These are phyloP conservation scores for Probaryconus sp. DNA, from an alignment of 1,140 invertebrate genomes.

Conservation along the genomic window DNA sequence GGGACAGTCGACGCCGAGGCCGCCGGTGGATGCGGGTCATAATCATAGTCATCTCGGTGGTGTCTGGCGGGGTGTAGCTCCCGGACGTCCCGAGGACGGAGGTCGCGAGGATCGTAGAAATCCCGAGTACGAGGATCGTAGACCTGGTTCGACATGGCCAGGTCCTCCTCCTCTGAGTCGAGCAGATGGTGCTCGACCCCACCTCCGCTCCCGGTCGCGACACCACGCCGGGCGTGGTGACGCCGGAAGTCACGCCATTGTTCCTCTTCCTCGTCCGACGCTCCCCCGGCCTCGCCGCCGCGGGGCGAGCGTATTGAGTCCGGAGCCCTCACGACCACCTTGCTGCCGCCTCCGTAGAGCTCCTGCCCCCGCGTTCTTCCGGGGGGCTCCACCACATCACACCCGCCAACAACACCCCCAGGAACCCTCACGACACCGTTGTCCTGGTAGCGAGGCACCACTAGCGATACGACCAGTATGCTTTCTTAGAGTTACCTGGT, in stretches of 20 bases:
- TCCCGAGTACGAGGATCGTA: slow-evolving; percentile 63
- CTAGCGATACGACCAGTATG: slow-evolving; percentile 59
- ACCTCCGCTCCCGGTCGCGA: slow-evolving; percentile 60
- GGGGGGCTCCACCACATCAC: slow-evolving; percentile 75
- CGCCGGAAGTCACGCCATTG: slow-evolving; percentile 75
- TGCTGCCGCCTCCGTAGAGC: slow-evolving; percentile 65
- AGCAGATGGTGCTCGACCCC: slow-evolving; percentile 74
- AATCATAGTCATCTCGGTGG: slow-evolving; percentile 65
- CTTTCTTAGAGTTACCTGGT: too few species aligned
- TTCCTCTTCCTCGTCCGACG: slow-evolving; percentile 71
- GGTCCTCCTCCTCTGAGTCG: slow-evolving; percentile 74
- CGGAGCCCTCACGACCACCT: slow-evolving; percentile 70
- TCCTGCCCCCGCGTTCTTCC: slow-evolving; percentile 69
- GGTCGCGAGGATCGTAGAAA: slow-evolving; percentile 62
- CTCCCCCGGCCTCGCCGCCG: slow-evolving; percentile 65
- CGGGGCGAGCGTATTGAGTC: slow-evolving; percentile 69
- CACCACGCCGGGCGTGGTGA: slow-evolving; percentile 70
- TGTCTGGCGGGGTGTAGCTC: slow-evolving; percentile 54
- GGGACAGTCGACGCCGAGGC: slow-evolving; percentile 63
- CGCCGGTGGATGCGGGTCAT: slow-evolving; percentile 65
- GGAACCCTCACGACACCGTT: slow-evolving; percentile 65
- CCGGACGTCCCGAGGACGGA: slow-evolving; percentile 58
- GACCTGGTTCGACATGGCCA: slow-evolving; percentile 73
- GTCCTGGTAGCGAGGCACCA: slow-evolving; percentile 65
- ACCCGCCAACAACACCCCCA: slow-evolving; percentile 65